A percentile compares a stretch with the other conserved stretches of the same genome.
Conservation (phyloP, 2,888 invertebrate species). For the Tipula unca region DNA sequence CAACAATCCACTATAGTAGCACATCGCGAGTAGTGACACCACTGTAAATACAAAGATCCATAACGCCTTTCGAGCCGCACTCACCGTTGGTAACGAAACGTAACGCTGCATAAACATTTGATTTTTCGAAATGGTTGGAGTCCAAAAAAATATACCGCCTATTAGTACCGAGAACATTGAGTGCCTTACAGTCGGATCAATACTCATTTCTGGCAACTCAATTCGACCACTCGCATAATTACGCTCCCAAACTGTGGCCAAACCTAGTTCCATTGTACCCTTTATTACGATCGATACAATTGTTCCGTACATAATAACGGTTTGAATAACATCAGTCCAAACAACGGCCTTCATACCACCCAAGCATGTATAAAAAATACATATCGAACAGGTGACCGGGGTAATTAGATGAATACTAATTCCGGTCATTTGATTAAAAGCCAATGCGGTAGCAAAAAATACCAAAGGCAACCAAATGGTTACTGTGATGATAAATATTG, state of each 20-base stretch:
- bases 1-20: constrained; percentile 58
- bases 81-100: constrained; percentile 56
- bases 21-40: constrained; percentile 46
- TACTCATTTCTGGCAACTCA: neutral
- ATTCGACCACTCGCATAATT: neutral
- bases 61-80: constrained; percentile 37
- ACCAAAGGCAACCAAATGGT: neutral
- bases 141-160: constrained; percentile 40
- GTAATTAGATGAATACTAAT: neutral
- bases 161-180: neutral
- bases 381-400: neutral
- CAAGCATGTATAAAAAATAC: neutral
- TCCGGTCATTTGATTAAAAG: neutral
- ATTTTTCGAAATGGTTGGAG: constrained; percentile 68
- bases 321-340: constrained; percentile 32
- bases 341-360: neutral
- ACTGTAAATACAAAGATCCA: constrained; percentile 57
- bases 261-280: neutral
- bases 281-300: neutral
- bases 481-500: constrained; percentile 21
- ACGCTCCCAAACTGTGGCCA: neutral
- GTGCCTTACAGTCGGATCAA: neutral
- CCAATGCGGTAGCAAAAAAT: neutral
- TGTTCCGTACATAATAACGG: constrained; percentile 56
- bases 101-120: constrained; percentile 72